A percentile compares a stretch with the other conserved stretches of the same genome.
Conservation (phyloP, 1,140 invertebrate species). For the Drosophila parvula region DNA sequence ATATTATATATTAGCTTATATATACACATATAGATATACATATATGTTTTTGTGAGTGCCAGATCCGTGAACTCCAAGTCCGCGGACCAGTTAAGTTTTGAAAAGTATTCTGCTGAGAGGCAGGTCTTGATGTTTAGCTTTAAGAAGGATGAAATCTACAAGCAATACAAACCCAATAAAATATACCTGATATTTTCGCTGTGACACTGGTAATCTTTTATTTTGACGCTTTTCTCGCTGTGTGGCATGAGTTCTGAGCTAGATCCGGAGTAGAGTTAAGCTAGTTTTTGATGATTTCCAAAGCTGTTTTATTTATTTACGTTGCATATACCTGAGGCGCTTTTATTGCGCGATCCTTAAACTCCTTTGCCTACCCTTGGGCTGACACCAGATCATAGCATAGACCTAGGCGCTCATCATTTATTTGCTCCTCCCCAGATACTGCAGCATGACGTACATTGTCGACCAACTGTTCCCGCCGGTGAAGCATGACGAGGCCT, state of each 20-base stretch:
- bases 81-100: conserved; percentile 32
- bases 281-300: neutral
- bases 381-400: conserved; percentile 18
- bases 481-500: conserved; percentile 87
- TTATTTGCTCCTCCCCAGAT: conserved; percentile 86
- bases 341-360: neutral
- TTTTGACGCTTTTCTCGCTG: conserved; percentile 2
- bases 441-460: conserved; percentile 95
- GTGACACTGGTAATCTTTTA: conserved; percentile 41
- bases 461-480: conserved; percentile 97
- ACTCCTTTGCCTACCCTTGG: conserved; percentile 21
- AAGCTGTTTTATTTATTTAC: too few species aligned
- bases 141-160: conserved; percentile 25
- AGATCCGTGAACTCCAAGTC: conserved; percentile 5
- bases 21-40: neutral
- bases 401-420: neutral
- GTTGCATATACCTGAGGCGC: conserved; percentile 47
- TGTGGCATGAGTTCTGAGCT: conserved; percentile 39
- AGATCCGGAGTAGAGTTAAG: conserved; percentile 13
- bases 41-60: conserved; percentile 25
- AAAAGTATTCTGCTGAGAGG: conserved; percentile 49
- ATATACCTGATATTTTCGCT: conserved; percentile 44
- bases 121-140: conserved; percentile 42
- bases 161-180: conserved; percentile 46
- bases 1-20: neutral